A percentile compares a stretch with the other conserved stretches of the same genome.
Evolutionary conservation across 2,113 vertebrate species (phyloP).

Genomic region (Neodon shergylaensis): DNA sequence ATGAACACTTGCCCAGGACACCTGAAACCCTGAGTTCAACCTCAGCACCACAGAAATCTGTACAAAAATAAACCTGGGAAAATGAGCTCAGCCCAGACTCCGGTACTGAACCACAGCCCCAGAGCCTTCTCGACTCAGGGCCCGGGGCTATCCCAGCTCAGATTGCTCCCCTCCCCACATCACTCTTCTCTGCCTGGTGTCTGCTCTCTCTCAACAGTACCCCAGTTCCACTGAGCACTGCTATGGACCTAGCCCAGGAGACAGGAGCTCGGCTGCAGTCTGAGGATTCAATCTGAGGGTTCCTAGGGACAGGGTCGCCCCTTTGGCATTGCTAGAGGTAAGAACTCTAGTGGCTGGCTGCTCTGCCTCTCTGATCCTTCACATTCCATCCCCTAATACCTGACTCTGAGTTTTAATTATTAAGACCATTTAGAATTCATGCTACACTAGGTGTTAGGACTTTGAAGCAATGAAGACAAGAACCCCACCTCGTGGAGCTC

Average conservation of each 20-base stretch:
- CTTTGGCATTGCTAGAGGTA: no score
- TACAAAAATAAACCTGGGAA: neutral
- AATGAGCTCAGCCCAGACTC: neutral
- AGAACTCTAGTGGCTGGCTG: no score
- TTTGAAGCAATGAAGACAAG: neutral
- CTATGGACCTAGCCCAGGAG: neutral
- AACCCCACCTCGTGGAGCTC: neutral
- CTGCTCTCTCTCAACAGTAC: neutral
- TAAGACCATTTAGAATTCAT: no score
- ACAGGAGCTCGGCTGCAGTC: no score
- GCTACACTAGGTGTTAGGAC: neutral
- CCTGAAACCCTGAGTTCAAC: neutral
- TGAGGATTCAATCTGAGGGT: no score
- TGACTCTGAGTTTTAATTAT: no score
- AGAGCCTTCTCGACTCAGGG: neutral
- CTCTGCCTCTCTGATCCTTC: no score
- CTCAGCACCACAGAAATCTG: neutral
- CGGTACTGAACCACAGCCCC: neutral
- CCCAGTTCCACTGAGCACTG: neutral
- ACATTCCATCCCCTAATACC: no score
- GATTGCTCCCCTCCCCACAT: neutral
- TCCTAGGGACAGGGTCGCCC: no score
- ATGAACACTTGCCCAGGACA: neutral
- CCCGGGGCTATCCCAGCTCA: no score
- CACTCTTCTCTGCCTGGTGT: neutral